A percentile compares a stretch with the other conserved stretches of the same genome.
These are phyloP conservation scores for Neoaliturus tenellus DNA, from an alignment of 2,888 invertebrate species.

Conservation along the genomic window DNA sequence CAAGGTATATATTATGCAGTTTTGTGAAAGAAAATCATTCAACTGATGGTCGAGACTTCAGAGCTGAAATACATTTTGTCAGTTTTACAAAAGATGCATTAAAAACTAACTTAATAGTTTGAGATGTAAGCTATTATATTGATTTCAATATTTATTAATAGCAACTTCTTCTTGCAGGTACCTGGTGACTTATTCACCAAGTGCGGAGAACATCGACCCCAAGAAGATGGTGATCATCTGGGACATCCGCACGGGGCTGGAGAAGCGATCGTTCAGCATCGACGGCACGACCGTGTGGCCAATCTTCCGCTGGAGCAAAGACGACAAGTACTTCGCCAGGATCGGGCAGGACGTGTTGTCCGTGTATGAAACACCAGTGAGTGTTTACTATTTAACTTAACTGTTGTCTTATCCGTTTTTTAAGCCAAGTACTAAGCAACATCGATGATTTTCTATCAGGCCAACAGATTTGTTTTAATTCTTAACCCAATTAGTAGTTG, in stretches of 20 bases:
- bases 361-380: conserved; percentile 95
- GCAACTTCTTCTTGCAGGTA: conserved; percentile 80
- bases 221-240: conserved; percentile 95
- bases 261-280: conserved; percentile 93
- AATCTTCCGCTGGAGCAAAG: conserved; percentile 97
- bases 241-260: conserved; percentile 96
- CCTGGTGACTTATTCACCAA: conserved; percentile 95
- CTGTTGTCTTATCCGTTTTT: too few relatives aligned
- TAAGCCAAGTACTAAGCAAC: too few relatives aligned
- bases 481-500: too few relatives aligned
- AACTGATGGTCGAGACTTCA: too few relatives aligned
- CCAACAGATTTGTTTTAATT: too few relatives aligned
- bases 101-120: too few relatives aligned
- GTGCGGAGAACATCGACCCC: conserved; percentile 78
- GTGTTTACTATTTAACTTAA: too few relatives aligned
- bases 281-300: conserved; percentile 92
- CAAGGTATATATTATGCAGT: too few relatives aligned
- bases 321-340: conserved; percentile 96
- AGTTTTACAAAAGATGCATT: too few relatives aligned
- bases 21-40: too few relatives aligned
- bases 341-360: conserved; percentile 90
- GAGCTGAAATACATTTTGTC: too few relatives aligned
- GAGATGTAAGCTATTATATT: background rate
- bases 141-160: background rate
- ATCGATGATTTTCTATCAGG: too few relatives aligned